Percentiles rank a stretch among this genome's conserved stretches.
Evolutionary conservation across 2,113 vertebrate species (phyloP).

Genomic region (Ancistrus triradiatus): DNA sequence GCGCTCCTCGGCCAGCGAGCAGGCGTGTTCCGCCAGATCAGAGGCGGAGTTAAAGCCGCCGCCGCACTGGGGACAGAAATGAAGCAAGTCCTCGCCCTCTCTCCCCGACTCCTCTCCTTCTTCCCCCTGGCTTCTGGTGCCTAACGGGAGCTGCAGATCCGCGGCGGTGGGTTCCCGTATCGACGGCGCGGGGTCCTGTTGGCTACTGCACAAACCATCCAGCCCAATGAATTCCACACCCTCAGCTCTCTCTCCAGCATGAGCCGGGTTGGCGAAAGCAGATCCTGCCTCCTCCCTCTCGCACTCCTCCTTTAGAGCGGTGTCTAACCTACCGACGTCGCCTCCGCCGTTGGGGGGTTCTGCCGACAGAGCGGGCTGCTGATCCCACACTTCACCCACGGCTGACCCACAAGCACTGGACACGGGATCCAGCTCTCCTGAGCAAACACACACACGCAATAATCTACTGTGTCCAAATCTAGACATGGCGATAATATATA

Average conservation of each 20-base stretch:
- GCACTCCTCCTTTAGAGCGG: conserved; percentile 63
- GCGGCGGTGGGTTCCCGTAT: conserved; percentile 43
- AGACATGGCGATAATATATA: too few species aligned
- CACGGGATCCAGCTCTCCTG: conserved; percentile 53
- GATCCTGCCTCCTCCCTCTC: conserved; percentile 56
- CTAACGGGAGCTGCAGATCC: conserved; percentile 51
- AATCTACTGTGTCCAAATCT: too few species aligned
- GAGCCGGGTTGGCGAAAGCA: conserved; percentile 27
- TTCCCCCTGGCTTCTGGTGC: conserved; percentile 53
- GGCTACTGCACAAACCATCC: conserved; percentile 64
- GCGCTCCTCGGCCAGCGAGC: conserved; percentile 63
- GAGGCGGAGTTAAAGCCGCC: conserved; percentile 60
- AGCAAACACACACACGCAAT: neutral
- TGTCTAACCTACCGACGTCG: conserved; percentile 67
- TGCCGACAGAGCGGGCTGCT: conserved; percentile 46
- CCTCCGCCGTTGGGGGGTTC: conserved; percentile 60
- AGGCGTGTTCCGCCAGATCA: conserved; percentile 67
- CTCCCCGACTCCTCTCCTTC: conserved; percentile 52
- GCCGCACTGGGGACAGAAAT: conserved; percentile 68
- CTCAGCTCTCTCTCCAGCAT: neutral
- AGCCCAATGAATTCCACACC: conserved; percentile 67
- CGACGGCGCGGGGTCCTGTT: conserved; percentile 53
- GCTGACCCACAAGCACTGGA: conserved; percentile 16
- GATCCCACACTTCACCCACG: conserved; percentile 54
- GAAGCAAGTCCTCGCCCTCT: conserved; percentile 58